Base-by-base conservation (phyloP, 2,797 vertebrate genomes). In the Decapterus maruadsi region DNA sequence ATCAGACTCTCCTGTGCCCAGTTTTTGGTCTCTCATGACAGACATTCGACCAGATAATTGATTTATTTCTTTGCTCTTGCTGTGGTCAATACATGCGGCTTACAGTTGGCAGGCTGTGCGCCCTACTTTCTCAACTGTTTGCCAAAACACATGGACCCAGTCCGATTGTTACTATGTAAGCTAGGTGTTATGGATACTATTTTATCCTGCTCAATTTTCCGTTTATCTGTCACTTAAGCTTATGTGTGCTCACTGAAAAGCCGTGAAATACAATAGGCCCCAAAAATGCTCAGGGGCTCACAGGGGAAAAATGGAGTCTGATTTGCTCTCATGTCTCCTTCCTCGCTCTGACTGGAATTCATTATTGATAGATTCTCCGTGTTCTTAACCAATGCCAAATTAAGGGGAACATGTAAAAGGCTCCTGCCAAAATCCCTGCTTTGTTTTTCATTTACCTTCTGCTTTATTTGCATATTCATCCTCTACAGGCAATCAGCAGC, bases 381-480 rank as follows among this genome's bases (percentile, higher is more conserved):
- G 84, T 90, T 90, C 78, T 89, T 83, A 91, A 87, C 88, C 81
- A 73, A 61, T 86, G 86, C 88, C 85, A 90, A 93, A 93, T 94
- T 93, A 94, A 91, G 81, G 77, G 78, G 76, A 93, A 92, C 86
- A 86, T 89, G 81, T 84, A 83, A 90, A 91, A 86, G 54, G 68
- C 80, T 77, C 75, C 86, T 93, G 91, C 91, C 90, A 94, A 93
- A 92, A 85, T 75, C 73, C 72, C 76, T 17, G 81, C 87, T 93
- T 93, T 92, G 91, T 92, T 92, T 93, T 93, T 90, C 86, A 88
- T 91, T 93, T 90, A 91, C 90, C 83, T 89, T 92, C 84, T 90
- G 85, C 85, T 87, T 89, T 89, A 92, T 94, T 95, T 95, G 91
- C 90, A 93, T 94, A 93, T 91, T 91, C 90, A 86, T 93, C 84